phyloP scores from a whole-genome alignment of 2,113 vertebrate species.

The Serilophus lunatus region DNA sequence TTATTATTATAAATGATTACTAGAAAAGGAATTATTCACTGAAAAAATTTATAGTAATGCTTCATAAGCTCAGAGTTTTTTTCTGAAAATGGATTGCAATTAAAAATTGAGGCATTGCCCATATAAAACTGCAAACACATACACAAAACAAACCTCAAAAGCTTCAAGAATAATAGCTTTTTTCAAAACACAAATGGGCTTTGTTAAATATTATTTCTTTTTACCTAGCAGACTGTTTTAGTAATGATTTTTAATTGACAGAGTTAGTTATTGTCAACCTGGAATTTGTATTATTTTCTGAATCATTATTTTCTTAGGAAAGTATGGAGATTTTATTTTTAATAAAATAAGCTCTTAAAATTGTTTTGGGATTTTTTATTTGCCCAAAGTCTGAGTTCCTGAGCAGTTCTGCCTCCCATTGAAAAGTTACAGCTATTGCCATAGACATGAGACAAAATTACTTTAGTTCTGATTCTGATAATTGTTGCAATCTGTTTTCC shows the following conservation, averaged over 20 bases:
- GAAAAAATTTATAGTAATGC: neutral
- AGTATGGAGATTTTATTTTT: neutral
- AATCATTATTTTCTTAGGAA: neutral
- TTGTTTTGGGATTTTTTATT: neutral
- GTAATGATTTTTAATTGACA: neutral
- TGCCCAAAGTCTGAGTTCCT: neutral
- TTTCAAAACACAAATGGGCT: fast-evolving
- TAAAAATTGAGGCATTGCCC: neutral
- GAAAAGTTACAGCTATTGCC: neutral
- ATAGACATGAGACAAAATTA: neutral
- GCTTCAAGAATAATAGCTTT: neutral
- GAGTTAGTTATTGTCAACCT: neutral
- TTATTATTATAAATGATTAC: neutral
- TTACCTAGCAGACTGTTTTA: neutral
- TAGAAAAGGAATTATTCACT: neutral
- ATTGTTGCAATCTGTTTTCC: neutral
- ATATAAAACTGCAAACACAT: neutral
- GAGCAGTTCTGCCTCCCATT: neutral
- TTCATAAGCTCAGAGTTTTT: neutral
- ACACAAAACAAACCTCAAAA: neutral
- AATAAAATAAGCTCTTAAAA: neutral
- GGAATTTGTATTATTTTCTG: neutral
- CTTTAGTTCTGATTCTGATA: neutral
- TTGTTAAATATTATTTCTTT: neutral
- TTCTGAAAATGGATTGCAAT: neutral